These are phyloP conservation scores for Macrophya annulata DNA, from an alignment of 2,888 invertebrate species.

Conservation along the genomic window DNA sequence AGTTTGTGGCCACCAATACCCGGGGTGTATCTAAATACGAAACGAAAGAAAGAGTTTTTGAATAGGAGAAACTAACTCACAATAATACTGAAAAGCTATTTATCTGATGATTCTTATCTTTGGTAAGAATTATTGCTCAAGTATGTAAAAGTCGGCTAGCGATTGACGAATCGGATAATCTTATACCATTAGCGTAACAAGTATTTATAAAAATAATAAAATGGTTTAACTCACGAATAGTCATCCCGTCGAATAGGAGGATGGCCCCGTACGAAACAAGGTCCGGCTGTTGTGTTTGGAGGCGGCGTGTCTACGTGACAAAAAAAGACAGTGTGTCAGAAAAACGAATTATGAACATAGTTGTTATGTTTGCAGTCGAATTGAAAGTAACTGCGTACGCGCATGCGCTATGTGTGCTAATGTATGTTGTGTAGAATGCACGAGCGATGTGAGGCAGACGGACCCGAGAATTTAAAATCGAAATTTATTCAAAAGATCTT, in stretches of 20 bases:
- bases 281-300: background rate
- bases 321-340: background rate
- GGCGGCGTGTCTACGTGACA: background rate
- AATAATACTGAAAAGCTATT: too few species aligned
- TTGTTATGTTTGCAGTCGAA: too few species aligned
- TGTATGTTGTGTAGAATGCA: too few species aligned
- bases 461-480: too few species aligned
- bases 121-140: background rate
- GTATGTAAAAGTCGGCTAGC: background rate
- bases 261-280: background rate
- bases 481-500: too few species aligned
- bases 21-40: conserved; percentile 9
- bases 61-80: background rate
- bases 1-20: conserved; percentile 28
- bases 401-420: too few species aligned
- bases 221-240: background rate
- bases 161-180: background rate
- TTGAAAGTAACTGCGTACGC: too few species aligned
- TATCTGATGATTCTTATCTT: background rate
- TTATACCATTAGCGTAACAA: background rate
- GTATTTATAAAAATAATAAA: background rate
- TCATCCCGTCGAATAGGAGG: background rate
- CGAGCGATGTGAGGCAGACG: too few species aligned
- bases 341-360: background rate
- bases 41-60: background rate